Percentiles rank a stretch among this genome's conserved stretches.
phyloP scores from a whole-genome alignment of 2,888 invertebrate species.

The Morpho deidamia region DNA sequence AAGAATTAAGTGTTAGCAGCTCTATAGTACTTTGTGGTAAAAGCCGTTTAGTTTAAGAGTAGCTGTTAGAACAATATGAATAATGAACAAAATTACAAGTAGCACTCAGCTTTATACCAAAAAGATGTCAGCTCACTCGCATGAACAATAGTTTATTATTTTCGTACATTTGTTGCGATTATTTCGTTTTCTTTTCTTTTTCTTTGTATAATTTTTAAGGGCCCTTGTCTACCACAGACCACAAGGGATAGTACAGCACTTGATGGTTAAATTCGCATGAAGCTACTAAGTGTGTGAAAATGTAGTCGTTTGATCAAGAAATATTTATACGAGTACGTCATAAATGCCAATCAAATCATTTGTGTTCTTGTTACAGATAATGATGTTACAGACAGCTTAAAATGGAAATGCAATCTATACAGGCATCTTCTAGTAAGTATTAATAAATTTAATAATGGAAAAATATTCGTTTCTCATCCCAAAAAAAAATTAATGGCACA shows the following conservation, averaged over 20 bases:
- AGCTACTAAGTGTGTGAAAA: conserved; percentile 30
- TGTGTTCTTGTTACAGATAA: conserved; percentile 33
- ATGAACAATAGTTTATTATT: conserved; percentile 56
- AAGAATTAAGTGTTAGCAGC: conserved; percentile 45
- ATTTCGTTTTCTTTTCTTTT: conserved; percentile 56
- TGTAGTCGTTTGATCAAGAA: background rate
- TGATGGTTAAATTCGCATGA: conserved; percentile 40
- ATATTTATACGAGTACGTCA: background rate
- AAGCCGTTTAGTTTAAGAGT: conserved; percentile 47
- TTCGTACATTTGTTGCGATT: conserved; percentile 69
- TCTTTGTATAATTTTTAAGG: conserved; percentile 40
- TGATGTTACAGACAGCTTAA: conserved; percentile 25
- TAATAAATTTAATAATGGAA: background rate
- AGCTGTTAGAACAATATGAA: conserved; percentile 56
- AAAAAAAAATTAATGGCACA: too few relatives aligned
- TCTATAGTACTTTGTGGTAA: conserved; percentile 42
- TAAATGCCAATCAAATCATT: too few relatives aligned
- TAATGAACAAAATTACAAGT: conserved; percentile 55
- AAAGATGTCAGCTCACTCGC: conserved; percentile 59
- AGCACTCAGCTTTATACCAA: conserved; percentile 53
- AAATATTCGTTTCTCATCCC: too few relatives aligned
- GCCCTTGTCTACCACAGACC: conserved; percentile 43
- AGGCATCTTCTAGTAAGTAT: conserved; percentile 54
- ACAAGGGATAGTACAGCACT: conserved; percentile 33
- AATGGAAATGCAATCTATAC: conserved; percentile 48